A percentile compares a stretch with the other conserved stretches of the same genome.
Conservation (phyloP, 2,797 vertebrate species). For the Cyclopterus lumpus region DNA sequence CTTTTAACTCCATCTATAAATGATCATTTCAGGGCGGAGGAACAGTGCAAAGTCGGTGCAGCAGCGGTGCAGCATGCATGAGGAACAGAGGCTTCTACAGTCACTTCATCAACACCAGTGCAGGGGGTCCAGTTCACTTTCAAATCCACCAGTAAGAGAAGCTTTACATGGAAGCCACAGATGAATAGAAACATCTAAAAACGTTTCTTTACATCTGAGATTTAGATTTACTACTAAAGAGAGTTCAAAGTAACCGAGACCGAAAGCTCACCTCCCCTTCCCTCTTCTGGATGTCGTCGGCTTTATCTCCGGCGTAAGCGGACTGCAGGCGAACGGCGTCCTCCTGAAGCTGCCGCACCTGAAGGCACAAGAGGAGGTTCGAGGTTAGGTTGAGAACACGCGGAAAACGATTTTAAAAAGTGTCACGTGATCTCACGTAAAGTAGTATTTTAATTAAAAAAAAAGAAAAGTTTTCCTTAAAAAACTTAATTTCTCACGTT, state of each 20-base stretch:
- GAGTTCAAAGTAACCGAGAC: not conserved
- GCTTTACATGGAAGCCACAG: not conserved
- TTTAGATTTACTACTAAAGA: not conserved
- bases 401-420: too few species aligned
- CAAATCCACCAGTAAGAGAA: not conserved
- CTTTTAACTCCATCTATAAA: not conserved
- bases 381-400: not conserved
- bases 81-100: conserved; percentile 3
- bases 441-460: not conserved
- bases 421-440: not conserved
- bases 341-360: conserved; percentile 95
- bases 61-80: conserved; percentile 64
- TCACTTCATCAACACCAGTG: not conserved
- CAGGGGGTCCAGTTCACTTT: conserved; percentile 7
- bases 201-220: not conserved
- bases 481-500: not conserved
- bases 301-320: conserved; percentile 94
- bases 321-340: conserved; percentile 93
- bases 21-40: not conserved
- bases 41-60: conserved; percentile 39
- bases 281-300: conserved; percentile 95
- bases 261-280: conserved; percentile 87
- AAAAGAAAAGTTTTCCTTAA: not conserved
- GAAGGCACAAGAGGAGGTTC: not conserved
- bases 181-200: not conserved